Conservation (phyloP, 64 coral and sea anemone genomes). For the Stichodactyla mertensii region DNA sequence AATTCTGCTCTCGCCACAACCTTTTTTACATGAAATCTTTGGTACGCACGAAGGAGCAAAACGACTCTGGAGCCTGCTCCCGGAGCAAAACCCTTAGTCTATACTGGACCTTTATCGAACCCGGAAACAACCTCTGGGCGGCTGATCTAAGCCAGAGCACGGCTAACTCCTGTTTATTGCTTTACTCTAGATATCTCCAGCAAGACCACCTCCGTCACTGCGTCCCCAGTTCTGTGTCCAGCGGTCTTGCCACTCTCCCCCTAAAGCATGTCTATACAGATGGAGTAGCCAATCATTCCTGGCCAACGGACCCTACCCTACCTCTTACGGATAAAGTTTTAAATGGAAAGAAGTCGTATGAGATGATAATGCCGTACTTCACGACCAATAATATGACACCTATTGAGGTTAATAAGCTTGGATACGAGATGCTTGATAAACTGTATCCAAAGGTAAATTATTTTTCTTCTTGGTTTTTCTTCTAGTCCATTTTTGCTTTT, state of each 20-base stretch:
- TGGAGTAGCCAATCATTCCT: conserved; percentile 38
- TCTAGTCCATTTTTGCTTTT: not conserved
- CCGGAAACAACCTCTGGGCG: too few relatives aligned
- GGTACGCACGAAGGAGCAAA: too few relatives aligned
- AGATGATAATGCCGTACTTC: conserved; percentile 36
- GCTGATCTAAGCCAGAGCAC: too few relatives aligned
- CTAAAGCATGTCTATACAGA: conserved; percentile 74
- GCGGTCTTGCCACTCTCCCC: conserved; percentile 70
- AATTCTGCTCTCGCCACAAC: too few relatives aligned
- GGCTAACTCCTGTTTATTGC: not conserved
- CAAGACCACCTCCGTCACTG: conserved; percentile 75
- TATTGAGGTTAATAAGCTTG: conserved; percentile 39
- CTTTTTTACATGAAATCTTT: too few relatives aligned
- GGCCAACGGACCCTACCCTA: conserved; percentile 44
- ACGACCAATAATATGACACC: conserved; percentile 55
- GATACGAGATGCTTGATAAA: conserved; percentile 43
- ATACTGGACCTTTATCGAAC: too few relatives aligned
- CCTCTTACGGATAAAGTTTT: conserved; percentile 54
- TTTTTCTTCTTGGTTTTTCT: not conserved
- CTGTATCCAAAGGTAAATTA: conserved; percentile 60
- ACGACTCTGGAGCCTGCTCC: too few relatives aligned
- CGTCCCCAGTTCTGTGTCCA: conserved; percentile 83
- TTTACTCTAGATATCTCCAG: conserved; percentile 53
- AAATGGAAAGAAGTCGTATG: conserved; percentile 50
- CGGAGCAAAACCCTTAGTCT: too few relatives aligned